Base-by-base conservation (phyloP, 2,797 vertebrate genomes). In the Propithecus perrieri region DNA sequence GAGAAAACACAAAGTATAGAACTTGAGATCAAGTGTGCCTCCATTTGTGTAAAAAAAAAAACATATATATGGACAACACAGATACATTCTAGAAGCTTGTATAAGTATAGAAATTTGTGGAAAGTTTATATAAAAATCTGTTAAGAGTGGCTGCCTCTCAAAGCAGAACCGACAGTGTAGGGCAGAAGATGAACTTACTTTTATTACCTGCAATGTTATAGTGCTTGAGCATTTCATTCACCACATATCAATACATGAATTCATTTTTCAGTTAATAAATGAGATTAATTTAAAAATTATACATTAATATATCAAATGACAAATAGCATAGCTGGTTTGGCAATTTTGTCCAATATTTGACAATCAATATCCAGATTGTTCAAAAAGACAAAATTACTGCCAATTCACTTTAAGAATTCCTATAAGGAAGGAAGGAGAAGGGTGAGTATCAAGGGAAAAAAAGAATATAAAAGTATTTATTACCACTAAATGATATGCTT, bases 351-450 rank as follows among this genome's bases (percentile, higher is more conserved):
- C 46, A 75, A 13, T 79, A 13, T 41, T 90, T 93, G 14, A 71
- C 38, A 89, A 59, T 83, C 59, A 84, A 75, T 33, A 59, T 91
- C 48, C 7, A 92, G 26, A 71, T 89, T 50, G 2, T 28, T 76
- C 69, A 71, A 85, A 0, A 57, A 78, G 43, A 88, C 3, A 94
- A 74, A 67, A 80, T 63, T 91, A 53, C 6, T 86, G 26, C 0
- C 72, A 75, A 83, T 86, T 96, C 41, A 67, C 33, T 72, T 91
- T 85, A 85, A 89, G 28, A 85, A 65, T 65, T 65, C 30, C 33
- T 65, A n/a, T 65, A 65, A 33, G 61, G 59, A 65, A 15, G 15
- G 30, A 65, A 33, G 15, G 30, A 65, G 30, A 65, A 65, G 14
- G 15, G 11, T 61, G 59, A 28, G 61, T 33, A n/a, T 65, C 30